These are phyloP conservation scores for Hydrochoerus hydrochaeris DNA, from an alignment of 2,113 vertebrate genomes.

Conservation along the genomic window DNA sequence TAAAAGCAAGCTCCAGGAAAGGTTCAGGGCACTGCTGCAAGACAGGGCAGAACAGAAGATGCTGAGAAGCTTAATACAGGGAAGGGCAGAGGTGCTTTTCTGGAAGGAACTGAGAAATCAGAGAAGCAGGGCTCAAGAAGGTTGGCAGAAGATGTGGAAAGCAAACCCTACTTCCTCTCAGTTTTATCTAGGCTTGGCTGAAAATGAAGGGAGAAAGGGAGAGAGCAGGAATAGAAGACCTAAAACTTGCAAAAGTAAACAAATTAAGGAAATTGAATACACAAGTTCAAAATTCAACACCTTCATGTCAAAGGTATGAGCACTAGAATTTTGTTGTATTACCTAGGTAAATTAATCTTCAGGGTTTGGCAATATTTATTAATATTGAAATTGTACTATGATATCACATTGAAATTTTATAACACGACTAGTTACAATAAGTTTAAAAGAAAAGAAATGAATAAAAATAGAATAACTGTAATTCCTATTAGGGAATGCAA, in stretches of 20 bases:
- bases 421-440: neutral
- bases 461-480: neutral
- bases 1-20: neutral
- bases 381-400: neutral
- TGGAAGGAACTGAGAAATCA: neutral
- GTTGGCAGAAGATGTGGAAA: neutral
- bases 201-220: neutral
- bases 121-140: neutral
- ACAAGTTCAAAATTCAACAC: neutral
- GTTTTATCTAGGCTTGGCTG: neutral
- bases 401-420: neutral
- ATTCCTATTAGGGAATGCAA: conserved; percentile 25
- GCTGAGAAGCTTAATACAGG: neutral
- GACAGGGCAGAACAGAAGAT: neutral
- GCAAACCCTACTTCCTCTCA: neutral
- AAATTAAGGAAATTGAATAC: neutral
- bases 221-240: neutral
- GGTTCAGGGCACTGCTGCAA: neutral
- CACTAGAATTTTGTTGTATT: neutral
- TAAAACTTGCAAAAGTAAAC: neutral
- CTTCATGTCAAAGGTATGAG: neutral
- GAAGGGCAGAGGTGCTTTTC: neutral
- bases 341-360: neutral
- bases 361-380: conserved; percentile 24
- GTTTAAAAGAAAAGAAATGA: conserved; percentile 7